Conservation (phyloP, 2,888 invertebrate species). For the Drosophila subsilvestris region DNA sequence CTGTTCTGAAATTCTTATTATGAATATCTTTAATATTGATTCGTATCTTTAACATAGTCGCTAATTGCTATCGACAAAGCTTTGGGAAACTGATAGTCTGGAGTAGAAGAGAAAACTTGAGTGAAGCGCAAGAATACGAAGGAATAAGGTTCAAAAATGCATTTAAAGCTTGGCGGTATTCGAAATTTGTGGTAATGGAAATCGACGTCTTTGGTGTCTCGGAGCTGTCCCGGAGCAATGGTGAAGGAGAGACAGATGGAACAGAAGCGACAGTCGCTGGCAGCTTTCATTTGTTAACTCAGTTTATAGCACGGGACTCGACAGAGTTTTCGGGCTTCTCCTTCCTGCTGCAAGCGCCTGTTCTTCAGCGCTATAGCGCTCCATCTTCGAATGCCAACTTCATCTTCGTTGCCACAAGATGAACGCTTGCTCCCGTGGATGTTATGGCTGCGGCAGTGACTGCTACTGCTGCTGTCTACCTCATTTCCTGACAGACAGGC, state of each 20-base stretch:
- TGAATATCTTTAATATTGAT: too few species aligned
- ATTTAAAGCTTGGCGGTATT: too few species aligned
- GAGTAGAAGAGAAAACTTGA: too few species aligned
- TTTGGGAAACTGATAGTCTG: too few species aligned
- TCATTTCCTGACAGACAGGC: constrained; percentile 13
- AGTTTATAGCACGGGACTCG: constrained; percentile 66
- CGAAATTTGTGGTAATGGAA: too few species aligned
- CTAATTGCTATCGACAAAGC: too few species aligned
- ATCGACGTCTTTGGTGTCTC: neutral
- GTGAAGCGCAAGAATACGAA: too few species aligned
- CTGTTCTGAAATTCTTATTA: too few species aligned
- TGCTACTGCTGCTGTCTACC: constrained; percentile 22
- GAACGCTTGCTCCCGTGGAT: constrained; percentile 58
- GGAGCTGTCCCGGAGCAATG: neutral
- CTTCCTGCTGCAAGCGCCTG: constrained; percentile 13
- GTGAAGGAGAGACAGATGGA: constrained; percentile 2
- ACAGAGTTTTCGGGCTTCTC: neutral
- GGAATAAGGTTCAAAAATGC: too few species aligned
- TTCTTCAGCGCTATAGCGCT: neutral
- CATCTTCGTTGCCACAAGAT: constrained; percentile 68
- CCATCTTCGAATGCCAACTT: constrained; percentile 63
- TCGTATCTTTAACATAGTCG: too few species aligned
- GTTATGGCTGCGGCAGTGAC: constrained; percentile 3
- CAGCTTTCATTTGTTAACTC: constrained; percentile 74
- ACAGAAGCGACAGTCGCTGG: constrained; percentile 44